Conservation (phyloP, 2,113 vertebrate genomes). For the Megaceryle torquata region DNA sequence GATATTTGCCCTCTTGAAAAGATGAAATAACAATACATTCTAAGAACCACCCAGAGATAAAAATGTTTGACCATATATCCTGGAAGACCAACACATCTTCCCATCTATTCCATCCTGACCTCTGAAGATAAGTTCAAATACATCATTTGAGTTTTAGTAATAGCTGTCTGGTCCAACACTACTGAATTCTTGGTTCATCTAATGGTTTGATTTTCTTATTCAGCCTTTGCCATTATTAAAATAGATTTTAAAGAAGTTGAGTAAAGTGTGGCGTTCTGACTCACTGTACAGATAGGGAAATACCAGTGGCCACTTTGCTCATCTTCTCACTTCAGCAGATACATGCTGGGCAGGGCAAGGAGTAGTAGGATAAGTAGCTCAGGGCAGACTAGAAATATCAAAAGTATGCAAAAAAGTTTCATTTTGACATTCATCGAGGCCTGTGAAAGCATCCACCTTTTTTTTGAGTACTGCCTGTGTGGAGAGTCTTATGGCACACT, state of each 20-base stretch:
- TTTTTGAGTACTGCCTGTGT: not conserved
- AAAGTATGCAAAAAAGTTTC: not conserved
- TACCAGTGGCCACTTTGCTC: not conserved
- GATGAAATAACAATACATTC: fast-evolving
- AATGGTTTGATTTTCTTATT: not conserved
- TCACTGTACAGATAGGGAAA: not conserved
- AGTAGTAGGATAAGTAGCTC: not conserved
- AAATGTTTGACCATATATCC: not conserved
- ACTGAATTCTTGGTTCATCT: not conserved
- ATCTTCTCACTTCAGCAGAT: not conserved
- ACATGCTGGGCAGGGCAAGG: not conserved
- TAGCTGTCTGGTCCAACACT: not conserved
- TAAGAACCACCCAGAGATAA: not conserved
- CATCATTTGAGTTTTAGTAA: not conserved
- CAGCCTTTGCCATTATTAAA: not conserved
- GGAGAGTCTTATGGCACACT: not conserved
- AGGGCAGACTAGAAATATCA: not conserved
- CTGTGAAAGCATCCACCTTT: not conserved
- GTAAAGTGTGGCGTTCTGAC: not conserved
- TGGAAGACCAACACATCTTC: not conserved
- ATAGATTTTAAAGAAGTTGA: not conserved
- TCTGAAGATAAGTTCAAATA: not conserved
- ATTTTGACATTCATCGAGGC: not conserved
- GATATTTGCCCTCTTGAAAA: not conserved
- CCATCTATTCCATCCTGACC: not conserved